Conservation (phyloP, 2,888 invertebrate genomes). For the Sicus ferrugineus region DNA sequence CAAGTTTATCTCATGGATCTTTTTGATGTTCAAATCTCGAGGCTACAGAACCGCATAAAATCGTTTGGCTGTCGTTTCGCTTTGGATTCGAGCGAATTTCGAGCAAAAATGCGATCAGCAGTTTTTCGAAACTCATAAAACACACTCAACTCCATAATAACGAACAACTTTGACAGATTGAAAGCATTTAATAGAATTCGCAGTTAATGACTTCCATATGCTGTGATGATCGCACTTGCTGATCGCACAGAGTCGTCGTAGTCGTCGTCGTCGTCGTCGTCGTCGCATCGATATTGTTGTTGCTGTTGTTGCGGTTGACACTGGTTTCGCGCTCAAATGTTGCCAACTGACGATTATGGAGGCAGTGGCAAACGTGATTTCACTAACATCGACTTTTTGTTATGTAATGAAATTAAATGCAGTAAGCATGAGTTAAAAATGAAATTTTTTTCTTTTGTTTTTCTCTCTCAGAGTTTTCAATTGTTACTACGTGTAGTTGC, state of each 20-base stretch:
- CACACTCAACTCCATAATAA: not conserved
- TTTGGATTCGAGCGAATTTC: not conserved
- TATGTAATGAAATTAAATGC: not conserved
- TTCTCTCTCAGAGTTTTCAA: not conserved
- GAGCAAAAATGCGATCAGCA: not conserved
- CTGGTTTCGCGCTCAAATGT: constrained; percentile 9
- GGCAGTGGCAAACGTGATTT: constrained; percentile 24
- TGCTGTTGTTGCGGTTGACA: not conserved
- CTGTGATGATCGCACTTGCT: constrained; percentile 10
- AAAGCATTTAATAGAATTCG: constrained; percentile 25
- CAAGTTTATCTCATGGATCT: no score
- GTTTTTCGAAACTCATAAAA: not conserved
- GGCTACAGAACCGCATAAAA: no score
- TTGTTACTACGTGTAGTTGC: not conserved
- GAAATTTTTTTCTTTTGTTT: not conserved
- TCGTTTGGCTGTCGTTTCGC: no score
- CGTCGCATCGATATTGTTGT: not conserved
- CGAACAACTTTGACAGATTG: constrained; percentile 8
- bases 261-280: no score
- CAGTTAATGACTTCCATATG: constrained; percentile 31
- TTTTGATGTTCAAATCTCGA: no score
- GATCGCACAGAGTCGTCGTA: not conserved
- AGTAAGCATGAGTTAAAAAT: not conserved
- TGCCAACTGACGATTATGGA: constrained; percentile 8
- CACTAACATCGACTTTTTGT: constrained; percentile 1